Base-by-base conservation (phyloP, 1,140 invertebrate species). In the Oncopeltus fasciatus region DNA sequence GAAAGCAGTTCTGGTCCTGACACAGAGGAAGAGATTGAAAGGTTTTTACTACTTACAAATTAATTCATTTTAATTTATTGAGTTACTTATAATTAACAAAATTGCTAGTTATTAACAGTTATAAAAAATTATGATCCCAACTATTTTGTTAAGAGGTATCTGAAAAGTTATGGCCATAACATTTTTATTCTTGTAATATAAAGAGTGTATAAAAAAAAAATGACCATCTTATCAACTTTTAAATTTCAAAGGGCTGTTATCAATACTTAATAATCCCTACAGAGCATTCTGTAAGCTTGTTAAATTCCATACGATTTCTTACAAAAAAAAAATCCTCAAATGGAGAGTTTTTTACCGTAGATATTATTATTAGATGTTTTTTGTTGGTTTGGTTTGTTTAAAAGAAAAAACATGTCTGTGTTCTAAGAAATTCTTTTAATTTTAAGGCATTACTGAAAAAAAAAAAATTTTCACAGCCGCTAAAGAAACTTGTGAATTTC, bases 21-120 rank as follows among this genome's bases (percentile, higher is more conserved):
- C 65, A 80, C 77, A 0, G 79, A 81, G 64, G 79, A 80, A 58
- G 78, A 79, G 68, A 75, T 81, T 33, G 74, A 77, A 63, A 72
- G 63, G 65, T 61, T 29, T 4, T 46, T 43, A 12, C n/a, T 20
- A 2, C 20, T 59, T n/a, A 53, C 14, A 20, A 2, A 27, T 4
- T 53, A 24, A 2, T 53, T 53, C 21, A 27, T 53, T 53, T 27
- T 24, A 24, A 53, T 53, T 49, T 49, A 18, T 18, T 18, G 8
- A 18, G 47, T 8, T 18, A 18, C 21, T 9, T 49, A 24, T 9
- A 49, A 8, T 24, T 18, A 9, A 11, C 47, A 49, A 9, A 8
- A 11, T 8, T 49, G 47, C 47, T 18, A 18, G 16, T 18, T 9
- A 18, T 49, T 26, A 16, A n/a, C 0, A 47, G 27, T 49, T 21